Evolutionary conservation across 2,888 invertebrate species (phyloP), one percentile per base, ranked within the genome.

Genomic region (Meteorus cinctellus): DNA sequence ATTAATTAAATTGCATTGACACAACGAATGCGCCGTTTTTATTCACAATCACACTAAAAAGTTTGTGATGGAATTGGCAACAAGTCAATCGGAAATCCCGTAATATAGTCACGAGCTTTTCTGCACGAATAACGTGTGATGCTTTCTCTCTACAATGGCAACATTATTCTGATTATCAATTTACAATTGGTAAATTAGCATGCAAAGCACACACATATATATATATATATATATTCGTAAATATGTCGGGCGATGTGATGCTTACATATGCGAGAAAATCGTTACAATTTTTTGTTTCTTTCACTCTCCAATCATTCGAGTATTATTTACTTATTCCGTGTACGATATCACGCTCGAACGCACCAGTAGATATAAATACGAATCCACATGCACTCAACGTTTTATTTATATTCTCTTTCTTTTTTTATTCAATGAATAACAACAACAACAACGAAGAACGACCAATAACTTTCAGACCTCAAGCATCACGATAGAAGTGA

Each of bases 1-100:
- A 67, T 67, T 67, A 45, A 48, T 67, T 24, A 27, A 67, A 45
- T 45, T 41, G 66, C 45, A 67, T 67, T 67, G 48, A 36, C 41
- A 14, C n/a, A n/a, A 48, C n/a, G 3, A 48, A 55, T 55, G 19
- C 24, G 6, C 19, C 59, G 27, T 59, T 59, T n/a, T 27, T 59
- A 19, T 19, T 24, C 19, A 51, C 31, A 51, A 45, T 68, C 68
- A 24, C 24, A 45, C 51, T 51, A 45, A 45, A 24, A 68, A 45
- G 34, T 41, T n/a, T 14, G 31, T 51, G 36, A 10, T 66, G 66
- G 66, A 10, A 31, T 70, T 34, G 59, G 36, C 24, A 70, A 70
- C 70, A 70, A 70, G 59, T 70, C 59, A 59, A 70, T 70, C 70
- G 70, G 55, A 70, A 70, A 70, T 70, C 59, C 70, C 59, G 70